phyloP scores from a whole-genome alignment of 1,140 invertebrate species.

The Polypedilum pembai region DNA sequence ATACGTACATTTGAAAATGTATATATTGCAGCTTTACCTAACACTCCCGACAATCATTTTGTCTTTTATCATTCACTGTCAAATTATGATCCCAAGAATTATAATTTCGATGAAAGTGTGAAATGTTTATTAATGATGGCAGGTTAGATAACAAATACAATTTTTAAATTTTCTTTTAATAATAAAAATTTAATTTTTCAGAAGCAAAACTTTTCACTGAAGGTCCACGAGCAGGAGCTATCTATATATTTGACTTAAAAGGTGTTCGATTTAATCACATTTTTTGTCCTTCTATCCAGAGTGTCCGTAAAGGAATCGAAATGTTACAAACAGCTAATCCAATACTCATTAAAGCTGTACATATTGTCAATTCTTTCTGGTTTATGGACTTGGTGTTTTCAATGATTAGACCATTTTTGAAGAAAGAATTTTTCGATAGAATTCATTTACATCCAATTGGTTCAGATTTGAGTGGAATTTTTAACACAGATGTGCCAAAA shows the following conservation, averaged over 20 bases:
- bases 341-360: neutral
- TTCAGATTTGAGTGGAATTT: conserved; percentile 42
- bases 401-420: neutral
- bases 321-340: neutral
- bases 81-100: neutral
- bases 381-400: neutral
- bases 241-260: neutral
- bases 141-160: neutral
- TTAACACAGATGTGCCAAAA: conserved; percentile 42
- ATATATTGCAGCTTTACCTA: neutral
- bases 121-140: neutral
- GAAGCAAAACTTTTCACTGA: neutral
- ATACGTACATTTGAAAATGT: neutral
- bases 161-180: too few relatives aligned
- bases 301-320: neutral
- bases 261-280: neutral
- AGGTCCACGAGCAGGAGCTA: neutral
- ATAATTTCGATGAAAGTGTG: neutral
- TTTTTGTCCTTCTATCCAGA: neutral
- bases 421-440: neutral
- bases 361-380: neutral
- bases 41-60: neutral
- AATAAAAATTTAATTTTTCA: neutral
- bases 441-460: conserved; percentile 41
- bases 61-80: neutral